Evolutionary conservation across 2,888 invertebrate genomes (phyloP), one percentile per base, ranked within the genome.

Genomic region (Quadriops clusia): DNA sequence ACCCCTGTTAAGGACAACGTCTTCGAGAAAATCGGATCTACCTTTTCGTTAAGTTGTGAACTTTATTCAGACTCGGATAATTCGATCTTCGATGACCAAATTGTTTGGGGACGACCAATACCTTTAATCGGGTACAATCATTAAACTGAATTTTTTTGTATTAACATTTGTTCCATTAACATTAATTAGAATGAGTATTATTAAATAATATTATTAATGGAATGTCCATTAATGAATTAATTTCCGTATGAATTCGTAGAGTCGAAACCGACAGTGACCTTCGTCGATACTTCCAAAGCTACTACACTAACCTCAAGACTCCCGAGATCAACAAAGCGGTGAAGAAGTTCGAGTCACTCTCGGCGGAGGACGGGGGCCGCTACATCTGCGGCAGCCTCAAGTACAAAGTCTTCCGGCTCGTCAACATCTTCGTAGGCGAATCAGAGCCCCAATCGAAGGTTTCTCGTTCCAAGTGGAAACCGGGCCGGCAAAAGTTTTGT

Each of bases 321-420:
- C n/a, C 42, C 28, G 48, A 47, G 22, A 46, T 52, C 17, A 56
- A 58, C 34, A 52, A 50, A 32, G 51, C 54, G 2, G 47, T 47
- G 27, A 54, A 51, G 25, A 44, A 40, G 18, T 59, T 60, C 37
- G 35, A 42, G 11, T 53, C 56, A 5, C 39, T 60, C 28, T 45
- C 42, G 30, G 23, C 37, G 5, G 47, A 51, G 17, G 58, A 60
- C 37, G 42, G 42, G 15, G 59, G 60, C 15, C 45, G 44, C 13
- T 58, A 60, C 34, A 45, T 51, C 23, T 60, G 60, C 37, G 45
- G 54, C 29, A 58, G 56, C 37, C 37, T 51, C 6, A 58, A 58
- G 31, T 56, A 55, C 40, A 49, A 44, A 29, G 39, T 55, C 25
- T 44, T 46, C 17, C 49, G 49, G 33, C 44, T 42, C 17, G 45